A percentile compares a stretch with the other conserved stretches of the same genome.
Evolutionary conservation across 2,797 vertebrate species (phyloP).

Genomic region (Poecilia picta): DNA sequence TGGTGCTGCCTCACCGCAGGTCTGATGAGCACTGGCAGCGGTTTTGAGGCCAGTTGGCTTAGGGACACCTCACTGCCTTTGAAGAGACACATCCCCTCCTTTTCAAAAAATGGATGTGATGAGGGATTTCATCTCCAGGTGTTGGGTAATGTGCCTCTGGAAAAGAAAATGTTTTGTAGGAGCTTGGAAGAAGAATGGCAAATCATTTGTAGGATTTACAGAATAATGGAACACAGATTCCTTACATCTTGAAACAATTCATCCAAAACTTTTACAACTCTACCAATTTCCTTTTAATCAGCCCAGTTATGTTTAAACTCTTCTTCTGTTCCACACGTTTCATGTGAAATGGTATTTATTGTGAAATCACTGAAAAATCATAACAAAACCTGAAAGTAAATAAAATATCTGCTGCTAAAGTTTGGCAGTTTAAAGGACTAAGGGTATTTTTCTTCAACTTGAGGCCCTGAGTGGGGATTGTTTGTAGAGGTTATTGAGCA

Average conservation of each 20-base stretch:
- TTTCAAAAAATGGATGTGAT: constrained; percentile 8
- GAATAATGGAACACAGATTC: background rate
- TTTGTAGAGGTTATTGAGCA: background rate
- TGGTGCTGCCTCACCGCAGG: background rate
- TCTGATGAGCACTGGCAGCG: constrained; percentile 9
- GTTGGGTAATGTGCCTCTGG: background rate
- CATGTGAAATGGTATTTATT: background rate
- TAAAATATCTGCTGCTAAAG: background rate
- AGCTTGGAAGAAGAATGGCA: background rate
- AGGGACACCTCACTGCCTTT: background rate
- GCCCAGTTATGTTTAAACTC: background rate
- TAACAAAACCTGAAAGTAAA: background rate
- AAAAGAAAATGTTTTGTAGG: background rate
- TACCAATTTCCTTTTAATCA: background rate
- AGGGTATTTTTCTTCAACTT: background rate
- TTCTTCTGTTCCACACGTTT: background rate
- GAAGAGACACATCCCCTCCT: background rate
- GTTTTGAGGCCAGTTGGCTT: constrained; percentile 1
- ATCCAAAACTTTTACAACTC: background rate
- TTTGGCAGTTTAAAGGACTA: background rate
- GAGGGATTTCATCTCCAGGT: constrained; percentile 1
- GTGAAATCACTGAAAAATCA: background rate
- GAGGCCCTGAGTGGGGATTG: background rate
- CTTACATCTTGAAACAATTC: background rate
- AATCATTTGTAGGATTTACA: background rate